Evolutionary conservation across 2,113 vertebrate genomes (phyloP), one percentile per base, ranked within the genome.

Genomic region (Rhabdomys dilectus): DNA sequence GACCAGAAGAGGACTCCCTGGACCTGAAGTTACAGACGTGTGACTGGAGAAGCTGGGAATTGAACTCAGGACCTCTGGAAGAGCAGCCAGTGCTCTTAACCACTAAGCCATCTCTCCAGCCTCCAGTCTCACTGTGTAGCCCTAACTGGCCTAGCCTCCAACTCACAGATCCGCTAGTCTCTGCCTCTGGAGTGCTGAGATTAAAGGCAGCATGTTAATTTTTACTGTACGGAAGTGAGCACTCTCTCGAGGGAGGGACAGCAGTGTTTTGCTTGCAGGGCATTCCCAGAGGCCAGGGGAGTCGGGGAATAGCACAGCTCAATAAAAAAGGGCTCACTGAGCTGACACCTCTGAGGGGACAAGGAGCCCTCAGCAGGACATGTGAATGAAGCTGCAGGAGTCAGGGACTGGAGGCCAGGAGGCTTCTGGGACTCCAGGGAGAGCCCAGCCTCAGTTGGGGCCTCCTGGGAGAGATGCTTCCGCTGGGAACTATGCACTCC

Each of bases 201-300:
- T 31, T 85, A 62, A 85, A 85, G 81, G 26, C 56, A 0, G 16
- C 4, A 0, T 13, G 45, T 31, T 12, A 6, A 21, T 22, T 58
- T 56, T 80, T 48, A 62, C 29, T 42, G n/a, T 66, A 11, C 3
- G 4, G 21, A 62, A 1, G 5, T 13, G 36, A 31, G 77, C 3
- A 0, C n/a, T 58, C 21, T 16, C n/a, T 7, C 75, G 82, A 78
- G 60, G 73, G 48, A 19, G 77, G 84, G 51, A 8, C 73, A 24
- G 10, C 72, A n/a, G 0, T 0, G 29, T 26, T 90, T 72, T 68
- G 45, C 34, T 42, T 10, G 22, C 0, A 0, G 72, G 0, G 29
- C 15, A 24, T 29, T 45, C 11, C 42, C 48, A 13, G 88, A n/a
- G 76, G 51, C 82, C 9, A 17, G 17, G 22, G 45, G 13, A 10